These are phyloP conservation scores for Psilopsiagon aurifrons DNA, from an alignment of 2,113 vertebrate genomes.

Conservation along the genomic window DNA sequence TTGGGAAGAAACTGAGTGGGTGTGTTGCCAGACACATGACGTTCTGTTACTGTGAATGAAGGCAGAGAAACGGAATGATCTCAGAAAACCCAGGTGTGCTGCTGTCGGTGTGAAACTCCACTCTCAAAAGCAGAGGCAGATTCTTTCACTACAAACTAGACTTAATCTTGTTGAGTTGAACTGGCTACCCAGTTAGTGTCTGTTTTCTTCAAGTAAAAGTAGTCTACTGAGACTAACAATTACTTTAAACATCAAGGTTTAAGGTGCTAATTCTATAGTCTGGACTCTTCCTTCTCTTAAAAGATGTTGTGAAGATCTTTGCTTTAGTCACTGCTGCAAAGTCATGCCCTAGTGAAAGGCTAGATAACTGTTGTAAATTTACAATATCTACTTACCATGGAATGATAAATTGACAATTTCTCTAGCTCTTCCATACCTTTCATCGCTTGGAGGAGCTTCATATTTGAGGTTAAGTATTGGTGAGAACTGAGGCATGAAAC, in stretches of 20 bases:
- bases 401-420: neutral
- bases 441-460: neutral
- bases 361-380: neutral
- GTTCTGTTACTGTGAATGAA: neutral
- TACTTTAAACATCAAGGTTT: neutral
- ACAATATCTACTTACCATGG: rapidly evolving
- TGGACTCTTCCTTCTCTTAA: neutral
- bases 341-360: neutral
- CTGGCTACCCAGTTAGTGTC: neutral
- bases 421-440: neutral
- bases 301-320: neutral
- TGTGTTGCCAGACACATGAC: neutral
- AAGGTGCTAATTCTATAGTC: neutral
- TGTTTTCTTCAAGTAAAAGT: neutral
- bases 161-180: neutral
- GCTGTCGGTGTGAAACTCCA: neutral
- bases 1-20: neutral
- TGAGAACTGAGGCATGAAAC: neutral
- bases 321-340: neutral
- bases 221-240: neutral
- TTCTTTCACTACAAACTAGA: neutral
- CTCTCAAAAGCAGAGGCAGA: neutral
- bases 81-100: neutral
- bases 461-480: neutral
- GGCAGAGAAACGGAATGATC: neutral